phyloP scores from a whole-genome alignment of 2,888 invertebrate species.

The Lasioglossum marginatum region DNA sequence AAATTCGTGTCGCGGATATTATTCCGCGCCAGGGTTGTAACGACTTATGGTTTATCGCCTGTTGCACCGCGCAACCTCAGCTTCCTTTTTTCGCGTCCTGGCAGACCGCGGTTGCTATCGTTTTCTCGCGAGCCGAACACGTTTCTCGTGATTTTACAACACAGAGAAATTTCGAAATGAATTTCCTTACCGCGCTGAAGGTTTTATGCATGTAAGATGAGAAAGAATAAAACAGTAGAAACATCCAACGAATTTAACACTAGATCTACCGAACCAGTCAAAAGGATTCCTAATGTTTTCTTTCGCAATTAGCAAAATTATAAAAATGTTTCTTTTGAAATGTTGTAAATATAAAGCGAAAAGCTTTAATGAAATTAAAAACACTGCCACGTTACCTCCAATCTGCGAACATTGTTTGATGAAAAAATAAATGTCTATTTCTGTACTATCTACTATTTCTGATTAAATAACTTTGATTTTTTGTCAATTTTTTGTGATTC shows the following conservation, averaged over 20 bases:
- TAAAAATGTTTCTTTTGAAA: not conserved
- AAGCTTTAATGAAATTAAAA: too few relatives aligned
- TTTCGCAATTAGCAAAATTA: not conserved
- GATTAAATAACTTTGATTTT: not conserved
- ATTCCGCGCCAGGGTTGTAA: constrained; percentile 46
- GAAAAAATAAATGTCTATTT: too few relatives aligned
- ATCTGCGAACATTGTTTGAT: too few relatives aligned
- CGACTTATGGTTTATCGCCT: constrained; percentile 64
- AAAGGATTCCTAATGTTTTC: not conserved
- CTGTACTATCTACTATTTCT: not conserved
- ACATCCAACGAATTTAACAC: not conserved
- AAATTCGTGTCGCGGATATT: constrained; percentile 56
- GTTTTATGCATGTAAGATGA: not conserved
- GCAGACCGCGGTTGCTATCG: not conserved
- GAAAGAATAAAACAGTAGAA: not conserved
- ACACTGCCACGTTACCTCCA: too few relatives aligned
- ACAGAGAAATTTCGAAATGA: not conserved
- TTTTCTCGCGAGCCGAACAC: not conserved
- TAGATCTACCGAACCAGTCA: not conserved
- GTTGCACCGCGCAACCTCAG: constrained; percentile 42
- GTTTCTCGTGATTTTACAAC: not conserved
- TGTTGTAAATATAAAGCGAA: too few relatives aligned
- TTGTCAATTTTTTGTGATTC: not conserved
- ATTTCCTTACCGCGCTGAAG: not conserved
- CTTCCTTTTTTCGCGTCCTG: not conserved